Evolutionary conservation across 2,888 invertebrate species (phyloP).

Genomic region (Caenorhabditis sp.): DNA sequence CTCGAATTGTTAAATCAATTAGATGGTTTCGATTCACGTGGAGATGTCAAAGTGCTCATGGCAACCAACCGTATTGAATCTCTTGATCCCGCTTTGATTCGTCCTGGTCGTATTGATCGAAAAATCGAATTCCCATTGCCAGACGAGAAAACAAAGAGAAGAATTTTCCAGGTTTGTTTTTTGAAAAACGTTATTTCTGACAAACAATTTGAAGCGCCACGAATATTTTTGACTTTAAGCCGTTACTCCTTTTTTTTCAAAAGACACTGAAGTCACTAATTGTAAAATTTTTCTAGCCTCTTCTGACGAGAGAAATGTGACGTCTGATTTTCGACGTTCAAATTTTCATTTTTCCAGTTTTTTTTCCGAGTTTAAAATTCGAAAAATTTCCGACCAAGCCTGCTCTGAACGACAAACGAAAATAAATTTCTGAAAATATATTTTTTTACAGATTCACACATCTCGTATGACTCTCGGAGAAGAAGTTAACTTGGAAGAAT

Average conservation of each 20-base stretch:
- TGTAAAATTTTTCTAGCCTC: no score
- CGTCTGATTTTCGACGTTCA: no score
- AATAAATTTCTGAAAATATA: no score
- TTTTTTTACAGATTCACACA: conserved; percentile 84
- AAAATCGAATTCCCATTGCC: conserved; percentile 99
- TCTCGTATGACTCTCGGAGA: conserved; percentile 97
- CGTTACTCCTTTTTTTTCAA: no score
- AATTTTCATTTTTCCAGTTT: no score
- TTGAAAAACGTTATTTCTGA: not conserved
- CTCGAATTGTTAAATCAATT: conserved; percentile 96
- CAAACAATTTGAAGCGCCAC: no score
- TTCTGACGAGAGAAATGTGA: no score
- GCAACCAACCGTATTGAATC: conserved; percentile 98
- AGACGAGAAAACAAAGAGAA: conserved; percentile 95
- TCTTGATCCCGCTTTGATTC: conserved; percentile 94
- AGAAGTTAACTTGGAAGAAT: conserved; percentile 94
- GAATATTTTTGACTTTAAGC: no score
- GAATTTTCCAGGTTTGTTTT: conserved; percentile 72
- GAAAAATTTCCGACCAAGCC: no score
- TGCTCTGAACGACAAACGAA: no score
- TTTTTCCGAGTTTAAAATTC: no score
- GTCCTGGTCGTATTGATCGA: conserved; percentile 97
- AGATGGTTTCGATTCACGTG: conserved; percentile 95
- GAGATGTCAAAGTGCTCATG: conserved; percentile 96
- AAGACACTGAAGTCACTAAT: no score